Evolutionary conservation across 2,888 invertebrate species (phyloP).

Genomic region (Dryococelus australis): DNA sequence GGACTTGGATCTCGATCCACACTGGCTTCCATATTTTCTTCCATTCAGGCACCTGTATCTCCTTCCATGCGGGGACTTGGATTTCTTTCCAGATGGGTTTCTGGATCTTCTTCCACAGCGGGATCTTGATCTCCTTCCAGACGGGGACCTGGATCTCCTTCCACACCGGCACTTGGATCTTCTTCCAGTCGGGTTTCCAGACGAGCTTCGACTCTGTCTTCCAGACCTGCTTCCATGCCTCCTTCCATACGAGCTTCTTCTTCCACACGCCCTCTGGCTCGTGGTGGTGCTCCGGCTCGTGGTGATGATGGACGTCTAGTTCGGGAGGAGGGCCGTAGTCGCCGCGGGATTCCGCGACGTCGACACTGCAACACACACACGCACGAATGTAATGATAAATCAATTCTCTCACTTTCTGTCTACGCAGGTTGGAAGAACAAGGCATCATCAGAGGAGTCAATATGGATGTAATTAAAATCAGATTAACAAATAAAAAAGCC

Average conservation of each 20-base stretch:
- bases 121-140: slow-evolving; percentile 83
- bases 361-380: slow-evolving; percentile 28
- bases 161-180: slow-evolving; percentile 68
- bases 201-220: slow-evolving; percentile 76
- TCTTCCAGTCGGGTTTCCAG: slow-evolving; percentile 79
- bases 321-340: slow-evolving; percentile 40
- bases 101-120: slow-evolving; percentile 78
- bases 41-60: slow-evolving; percentile 74
- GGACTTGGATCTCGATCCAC: slow-evolving; percentile 70
- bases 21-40: slow-evolving; percentile 71
- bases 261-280: slow-evolving; percentile 78
- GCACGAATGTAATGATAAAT: not conserved
- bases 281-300: slow-evolving; percentile 55
- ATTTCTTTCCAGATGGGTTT: slow-evolving; percentile 76
- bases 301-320: slow-evolving; percentile 31
- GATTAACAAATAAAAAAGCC: no score
- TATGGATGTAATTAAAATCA: no score
- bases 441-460: no score
- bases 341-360: slow-evolving; percentile 34
- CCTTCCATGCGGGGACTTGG: slow-evolving; percentile 74
- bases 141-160: slow-evolving; percentile 64
- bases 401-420: no score
- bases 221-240: slow-evolving; percentile 80
- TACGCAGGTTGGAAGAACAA: no score
- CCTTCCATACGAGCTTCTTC: slow-evolving; percentile 84